These are phyloP conservation scores for Gymnocheta viridis DNA, from an alignment of 2,888 invertebrate species.

Conservation along the genomic window DNA sequence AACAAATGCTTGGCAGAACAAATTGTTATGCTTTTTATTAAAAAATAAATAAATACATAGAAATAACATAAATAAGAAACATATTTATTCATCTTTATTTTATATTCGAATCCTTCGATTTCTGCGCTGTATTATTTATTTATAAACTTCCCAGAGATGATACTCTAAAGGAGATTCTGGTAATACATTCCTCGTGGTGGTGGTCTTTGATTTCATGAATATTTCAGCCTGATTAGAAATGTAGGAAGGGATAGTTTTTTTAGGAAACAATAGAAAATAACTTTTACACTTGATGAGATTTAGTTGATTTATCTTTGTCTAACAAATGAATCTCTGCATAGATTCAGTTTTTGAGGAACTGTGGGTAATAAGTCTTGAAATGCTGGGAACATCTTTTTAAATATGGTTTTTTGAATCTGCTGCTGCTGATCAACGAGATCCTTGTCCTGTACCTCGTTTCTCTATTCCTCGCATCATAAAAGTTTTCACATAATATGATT, in stretches of 20 bases:
- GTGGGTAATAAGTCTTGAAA: neutral
- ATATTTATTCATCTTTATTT: neutral
- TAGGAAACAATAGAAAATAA: neutral
- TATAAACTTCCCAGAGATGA: neutral
- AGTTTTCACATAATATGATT: too few relatives aligned
- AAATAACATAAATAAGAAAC: neutral
- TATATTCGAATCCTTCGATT: neutral
- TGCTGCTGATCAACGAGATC: neutral
- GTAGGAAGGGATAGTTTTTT: neutral
- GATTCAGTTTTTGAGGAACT: neutral
- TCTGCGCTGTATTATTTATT: neutral
- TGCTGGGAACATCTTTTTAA: neutral
- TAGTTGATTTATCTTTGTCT: neutral
- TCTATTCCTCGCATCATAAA: too few relatives aligned
- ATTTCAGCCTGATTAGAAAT: neutral
- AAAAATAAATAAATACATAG: neutral
- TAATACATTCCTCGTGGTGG: slow-evolving; percentile 13
- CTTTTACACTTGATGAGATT: neutral
- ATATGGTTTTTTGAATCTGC: neutral
- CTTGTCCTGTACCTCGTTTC: too few relatives aligned
- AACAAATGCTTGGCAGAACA: slow-evolving; percentile 20
- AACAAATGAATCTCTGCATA: neutral
- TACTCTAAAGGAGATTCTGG: slow-evolving; percentile 17
- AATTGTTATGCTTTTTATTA: neutral
- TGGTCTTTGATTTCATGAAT: neutral